Evolutionary conservation across 2,888 invertebrate species (phyloP), one percentile per base, ranked within the genome.

Genomic region (Autographa gamma): DNA sequence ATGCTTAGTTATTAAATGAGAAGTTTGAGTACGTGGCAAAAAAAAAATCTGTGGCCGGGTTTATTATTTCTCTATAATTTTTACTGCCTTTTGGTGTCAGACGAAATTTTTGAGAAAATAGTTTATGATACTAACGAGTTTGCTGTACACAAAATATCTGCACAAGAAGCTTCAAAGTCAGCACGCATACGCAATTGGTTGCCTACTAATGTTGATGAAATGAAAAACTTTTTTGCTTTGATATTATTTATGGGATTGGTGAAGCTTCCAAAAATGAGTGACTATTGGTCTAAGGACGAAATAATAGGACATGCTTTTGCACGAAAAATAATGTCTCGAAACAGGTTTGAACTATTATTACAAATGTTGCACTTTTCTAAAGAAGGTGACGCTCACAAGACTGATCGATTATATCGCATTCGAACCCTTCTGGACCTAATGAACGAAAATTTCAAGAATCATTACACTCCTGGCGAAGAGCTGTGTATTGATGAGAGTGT

Each of bases 311-410:
- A 77, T 60, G 59, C 71, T 62, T 81, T 82, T 76, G 68, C 85
- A 63, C 52, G 76, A 54, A 80, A 71, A 31, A 52, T 82, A 14
- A 83, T 85, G 80, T 61, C 80, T 52, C 76, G 84, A 52, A 86
- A 85, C 64, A 62, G 85, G 19, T 86, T 87, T 63, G 85, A 85
- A 65, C 52, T 85, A 19, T 52, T 87, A 13, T 70, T 85, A 25
- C 81, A 77, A 69, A 85, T 86, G 78, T 7, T 87, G 19, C 86
- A 88, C 76, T 88, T 89, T 76, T 84, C 48, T n/a, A 0, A 52
- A 0, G 0, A n/a, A 1, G 48, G n/a, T 1, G 48, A 52, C 0
- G n/a, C n/a, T n/a, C n/a, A n/a, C 7, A 81, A 80, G 63, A 71
- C 78, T n/a, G 79, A 86, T 16, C 3, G 60, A n/a, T 31, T 60